phyloP scores from a whole-genome alignment of 2,113 vertebrate genomes.

The Callocephalon fimbriatum region DNA sequence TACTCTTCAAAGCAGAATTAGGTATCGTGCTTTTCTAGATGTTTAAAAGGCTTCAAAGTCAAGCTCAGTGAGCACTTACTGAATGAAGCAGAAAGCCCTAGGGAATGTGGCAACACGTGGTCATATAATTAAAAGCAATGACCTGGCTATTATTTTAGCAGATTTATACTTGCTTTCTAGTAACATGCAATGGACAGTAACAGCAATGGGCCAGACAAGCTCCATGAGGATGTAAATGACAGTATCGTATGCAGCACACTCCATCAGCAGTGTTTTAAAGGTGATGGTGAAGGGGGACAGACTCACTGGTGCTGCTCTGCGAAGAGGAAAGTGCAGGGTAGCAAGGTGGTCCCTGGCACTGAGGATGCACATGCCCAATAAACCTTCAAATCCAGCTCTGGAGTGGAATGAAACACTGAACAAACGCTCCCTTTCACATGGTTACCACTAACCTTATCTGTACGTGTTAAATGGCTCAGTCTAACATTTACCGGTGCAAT shows the following conservation, averaged over 20 bases:
- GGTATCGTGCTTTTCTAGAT: not conserved
- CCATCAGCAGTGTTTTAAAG: not conserved
- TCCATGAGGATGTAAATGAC: not conserved
- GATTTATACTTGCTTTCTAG: not conserved
- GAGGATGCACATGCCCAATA: not conserved
- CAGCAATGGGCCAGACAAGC: not conserved
- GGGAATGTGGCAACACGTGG: not conserved
- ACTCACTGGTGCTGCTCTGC: not conserved
- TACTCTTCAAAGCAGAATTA: not conserved
- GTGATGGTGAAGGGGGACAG: not conserved
- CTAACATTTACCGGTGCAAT: accelerated
- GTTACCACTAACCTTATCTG: accelerated
- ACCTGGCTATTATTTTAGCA: not conserved
- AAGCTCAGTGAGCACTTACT: not conserved
- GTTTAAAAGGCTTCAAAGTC: not conserved
- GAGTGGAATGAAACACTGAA: accelerated
- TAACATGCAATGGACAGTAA: not conserved
- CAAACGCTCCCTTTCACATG: accelerated
- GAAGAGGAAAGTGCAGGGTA: not conserved
- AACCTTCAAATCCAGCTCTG: not conserved
- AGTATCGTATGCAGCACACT: not conserved
- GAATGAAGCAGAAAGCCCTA: not conserved
- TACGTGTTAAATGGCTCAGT: accelerated
- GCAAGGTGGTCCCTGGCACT: accelerated
- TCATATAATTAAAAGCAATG: not conserved